Evolutionary conservation across 2,888 invertebrate species (phyloP), one percentile per base, ranked within the genome.

Genomic region (Augochlorella aurata): DNA sequence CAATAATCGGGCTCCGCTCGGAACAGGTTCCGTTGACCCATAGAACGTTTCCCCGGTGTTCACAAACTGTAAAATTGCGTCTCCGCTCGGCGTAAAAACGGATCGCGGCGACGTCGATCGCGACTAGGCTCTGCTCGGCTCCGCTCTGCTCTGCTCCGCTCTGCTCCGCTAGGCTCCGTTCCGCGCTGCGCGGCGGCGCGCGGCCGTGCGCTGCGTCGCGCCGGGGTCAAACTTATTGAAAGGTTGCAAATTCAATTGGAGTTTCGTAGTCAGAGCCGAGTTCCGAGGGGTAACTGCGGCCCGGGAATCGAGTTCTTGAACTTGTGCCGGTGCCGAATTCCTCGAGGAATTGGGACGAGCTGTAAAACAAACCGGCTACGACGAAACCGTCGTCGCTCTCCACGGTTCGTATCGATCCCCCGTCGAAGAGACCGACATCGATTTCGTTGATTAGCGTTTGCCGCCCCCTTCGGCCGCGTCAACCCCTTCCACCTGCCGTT

Each of bases 271-370:
- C 49, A 38, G 73, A 24, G 58, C 38, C 68, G 77, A 81, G 70
- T 80, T 76, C 70, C 76, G 65, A 38, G 52, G 74, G 82, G 81
- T 81, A 81, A 77, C 81, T 74, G 63, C 71, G 73, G 71, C 58
- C 47, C 61, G 77, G 66, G 76, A 83, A 84, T 85, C 84, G 84
- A 85, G 85, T 85, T 85, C 79, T 85, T 82, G 84, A 85, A 85
- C 84, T 73, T 73, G 73, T 49, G 38, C 38, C 49, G 61, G 21
- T 18, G 29, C 65, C 77, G 73, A 78, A 82, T 82, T 82, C 80
- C 80, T 47, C 61, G 47, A 49, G 75, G 76, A 85, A 85, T 85
- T 82, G 66, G 65, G 79, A 54, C 72, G 73, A 61, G 65, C 50
- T 65, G 73, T 73, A 73, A 73, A 73, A 73, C 73, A 73, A 65